Evolutionary conservation across 1,140 invertebrate species (phyloP), one percentile per base, ranked within the genome.

Genomic region (Ips typographus): DNA sequence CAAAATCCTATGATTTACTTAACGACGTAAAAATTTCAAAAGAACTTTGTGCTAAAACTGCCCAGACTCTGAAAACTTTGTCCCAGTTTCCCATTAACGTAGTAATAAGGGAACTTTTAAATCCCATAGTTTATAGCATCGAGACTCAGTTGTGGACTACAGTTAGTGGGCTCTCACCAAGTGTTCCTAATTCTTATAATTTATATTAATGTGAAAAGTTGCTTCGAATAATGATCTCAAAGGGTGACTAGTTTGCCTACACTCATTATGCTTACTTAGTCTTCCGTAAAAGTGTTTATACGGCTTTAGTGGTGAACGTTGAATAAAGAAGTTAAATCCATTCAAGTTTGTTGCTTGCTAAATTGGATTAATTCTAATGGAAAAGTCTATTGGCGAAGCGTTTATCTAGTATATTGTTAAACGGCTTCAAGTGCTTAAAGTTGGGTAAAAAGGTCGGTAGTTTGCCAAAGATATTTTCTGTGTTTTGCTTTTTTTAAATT

Each of bases 161-260:
- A 40, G 57, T 62, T 62, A 49, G 44, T 38, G 37, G 51, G 62
- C 51, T 53, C 49, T 42, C 62, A 37, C 38, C 39, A 64, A 66
- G 68, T 74, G 72, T 67, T 72, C 66, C 72, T 74, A 72, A 74
- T 74, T 74, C 73, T 74, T 74, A 70, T 72, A 74, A 72, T 72
- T 74, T 70, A 74, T 70, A 74, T 72, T 74, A 74, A 74, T 74
- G 73, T 70, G 44, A 39, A 51, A 72, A 74, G 71, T 74, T 74
- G 40, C 43, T 42, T 36, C 61, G 37, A 56, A 65, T 65, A 65
- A 65, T 64, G 55, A 53, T 42, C 60, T 43, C 61, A 40, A 49
- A 59, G 62, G 60, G 42, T 68, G 55, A 52, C 52, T 56, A 65
- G 53, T 57, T 49, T 49, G 38, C 55, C 39, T 42, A 56, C 7